Evolutionary conservation across 2,888 invertebrate species (phyloP).

Genomic region (Mythimna loreyi): DNA sequence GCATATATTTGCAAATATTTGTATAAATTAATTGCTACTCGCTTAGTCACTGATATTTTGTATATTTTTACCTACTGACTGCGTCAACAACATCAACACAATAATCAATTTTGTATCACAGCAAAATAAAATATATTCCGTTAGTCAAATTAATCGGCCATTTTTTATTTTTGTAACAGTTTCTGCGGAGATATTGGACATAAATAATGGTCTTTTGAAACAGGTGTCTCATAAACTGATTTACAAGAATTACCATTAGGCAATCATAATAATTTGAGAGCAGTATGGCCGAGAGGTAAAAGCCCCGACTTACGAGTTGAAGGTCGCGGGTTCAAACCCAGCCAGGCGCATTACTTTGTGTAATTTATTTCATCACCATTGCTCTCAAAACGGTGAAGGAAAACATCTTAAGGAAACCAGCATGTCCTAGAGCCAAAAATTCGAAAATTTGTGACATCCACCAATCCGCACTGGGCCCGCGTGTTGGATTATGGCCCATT

Average conservation of each 20-base stretch:
- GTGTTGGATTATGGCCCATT: no score
- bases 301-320: no score
- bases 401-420: no score
- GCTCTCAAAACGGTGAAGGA: no score
- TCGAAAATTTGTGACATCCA: no score
- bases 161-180: background rate
- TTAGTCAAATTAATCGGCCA: conserved; percentile 18
- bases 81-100: background rate
- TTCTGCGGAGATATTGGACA: conserved; percentile 2
- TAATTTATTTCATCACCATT: no score
- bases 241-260: conserved; percentile 1
- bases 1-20: conserved; percentile 31
- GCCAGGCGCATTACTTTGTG: no score
- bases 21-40: conserved; percentile 12
- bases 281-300: no score
- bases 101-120: conserved; percentile 15
- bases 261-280: conserved; percentile 28
- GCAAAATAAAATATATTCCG: background rate
- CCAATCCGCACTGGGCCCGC: no score
- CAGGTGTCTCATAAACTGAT: conserved; percentile 1
- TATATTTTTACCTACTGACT: conserved; percentile 4
- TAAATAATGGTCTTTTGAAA: conserved; percentile 12
- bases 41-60: conserved; percentile 36
- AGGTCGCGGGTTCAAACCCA: no score
- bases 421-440: no score